Evolutionary conservation across 2,113 vertebrate species (phyloP).

Genomic region (Ciconia boyciana): DNA sequence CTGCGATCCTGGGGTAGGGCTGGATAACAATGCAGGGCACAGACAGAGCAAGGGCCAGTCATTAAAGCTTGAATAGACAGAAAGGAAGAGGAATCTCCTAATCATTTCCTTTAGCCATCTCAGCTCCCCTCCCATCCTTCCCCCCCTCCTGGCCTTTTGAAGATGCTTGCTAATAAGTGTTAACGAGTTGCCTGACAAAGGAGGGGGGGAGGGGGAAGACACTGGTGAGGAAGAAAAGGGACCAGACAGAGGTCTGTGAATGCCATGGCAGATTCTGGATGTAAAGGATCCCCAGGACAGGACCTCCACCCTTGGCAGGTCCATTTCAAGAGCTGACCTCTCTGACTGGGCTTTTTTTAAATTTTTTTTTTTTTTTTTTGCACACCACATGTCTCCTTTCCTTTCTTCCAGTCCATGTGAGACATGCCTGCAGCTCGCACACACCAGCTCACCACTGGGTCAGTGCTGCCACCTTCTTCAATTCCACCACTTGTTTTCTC

Average conservation of each 20-base stretch:
- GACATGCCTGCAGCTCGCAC: neutral
- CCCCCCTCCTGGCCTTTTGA: slow-evolving; percentile 48
- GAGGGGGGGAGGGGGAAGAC: slow-evolving; percentile 2
- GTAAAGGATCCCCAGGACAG: neutral
- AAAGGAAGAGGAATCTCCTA: slow-evolving; percentile 63
- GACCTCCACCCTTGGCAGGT: neutral
- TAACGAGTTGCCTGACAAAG: slow-evolving; percentile 62
- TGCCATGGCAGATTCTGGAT: neutral
- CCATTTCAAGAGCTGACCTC: neutral
- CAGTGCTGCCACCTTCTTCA: neutral
- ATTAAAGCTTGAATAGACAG: slow-evolving; percentile 54
- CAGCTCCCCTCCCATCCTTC: slow-evolving; percentile 36
- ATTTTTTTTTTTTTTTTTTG: neutral
- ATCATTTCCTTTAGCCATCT: slow-evolving; percentile 62
- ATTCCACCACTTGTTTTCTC: neutral
- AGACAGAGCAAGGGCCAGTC: slow-evolving; percentile 22
- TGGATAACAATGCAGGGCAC: slow-evolving; percentile 39
- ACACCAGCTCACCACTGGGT: neutral
- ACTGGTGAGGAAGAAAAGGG: slow-evolving; percentile 24
- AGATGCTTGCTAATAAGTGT: slow-evolving; percentile 66
- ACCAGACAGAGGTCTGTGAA: slow-evolving; percentile 13
- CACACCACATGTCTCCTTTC: neutral
- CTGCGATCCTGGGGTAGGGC: neutral
- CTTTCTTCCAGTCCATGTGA: slow-evolving; percentile 1
- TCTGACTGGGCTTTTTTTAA: neutral